A percentile compares a stretch with the other conserved stretches of the same genome.
phyloP scores from a whole-genome alignment of 1,140 invertebrate genomes.

The Ooceraea biroi region DNA sequence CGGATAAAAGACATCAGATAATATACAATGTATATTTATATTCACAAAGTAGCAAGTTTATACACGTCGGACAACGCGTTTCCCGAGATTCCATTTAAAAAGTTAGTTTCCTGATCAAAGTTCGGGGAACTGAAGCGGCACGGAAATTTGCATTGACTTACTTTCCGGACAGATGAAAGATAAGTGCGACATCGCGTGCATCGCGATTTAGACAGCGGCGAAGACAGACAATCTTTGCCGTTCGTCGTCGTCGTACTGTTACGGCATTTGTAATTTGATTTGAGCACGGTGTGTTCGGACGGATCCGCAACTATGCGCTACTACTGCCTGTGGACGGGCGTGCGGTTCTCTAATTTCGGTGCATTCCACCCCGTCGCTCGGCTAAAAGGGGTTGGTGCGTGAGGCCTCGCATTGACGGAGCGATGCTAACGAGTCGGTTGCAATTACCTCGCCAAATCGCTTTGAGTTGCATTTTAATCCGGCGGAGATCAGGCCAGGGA shows the following conservation, averaged over 20 bases:
- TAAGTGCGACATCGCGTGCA: not conserved
- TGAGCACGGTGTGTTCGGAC: not conserved
- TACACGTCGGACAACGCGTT: not conserved
- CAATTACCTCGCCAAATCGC: conserved; percentile 48
- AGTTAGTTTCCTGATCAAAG: not conserved
- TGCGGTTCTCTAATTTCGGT: conserved; percentile 56
- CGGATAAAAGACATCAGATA: no score
- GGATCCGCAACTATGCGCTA: conserved; percentile 35
- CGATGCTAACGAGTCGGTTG: conserved; percentile 54
- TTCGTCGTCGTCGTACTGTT: conserved; percentile 10
- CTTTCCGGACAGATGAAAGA: not conserved
- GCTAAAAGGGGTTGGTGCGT: conserved; percentile 18
- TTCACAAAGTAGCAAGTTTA: no score
- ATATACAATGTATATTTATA: no score
- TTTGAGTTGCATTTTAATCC: conserved; percentile 56
- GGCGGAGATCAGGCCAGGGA: conserved; percentile 15
- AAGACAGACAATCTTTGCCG: conserved; percentile 31
- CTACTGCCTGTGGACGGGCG: conserved; percentile 32
- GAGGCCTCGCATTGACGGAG: not conserved
- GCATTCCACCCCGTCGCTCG: conserved; percentile 33
- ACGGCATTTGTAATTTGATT: conserved; percentile 53
- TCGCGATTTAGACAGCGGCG: not conserved
- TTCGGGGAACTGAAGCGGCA: not conserved
- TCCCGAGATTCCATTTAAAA: no score
- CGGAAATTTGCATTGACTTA: conserved; percentile 2